Evolutionary conservation across 2,113 vertebrate genomes (phyloP), one percentile per base, ranked within the genome.

Genomic region (Terrapene triunguis): DNA sequence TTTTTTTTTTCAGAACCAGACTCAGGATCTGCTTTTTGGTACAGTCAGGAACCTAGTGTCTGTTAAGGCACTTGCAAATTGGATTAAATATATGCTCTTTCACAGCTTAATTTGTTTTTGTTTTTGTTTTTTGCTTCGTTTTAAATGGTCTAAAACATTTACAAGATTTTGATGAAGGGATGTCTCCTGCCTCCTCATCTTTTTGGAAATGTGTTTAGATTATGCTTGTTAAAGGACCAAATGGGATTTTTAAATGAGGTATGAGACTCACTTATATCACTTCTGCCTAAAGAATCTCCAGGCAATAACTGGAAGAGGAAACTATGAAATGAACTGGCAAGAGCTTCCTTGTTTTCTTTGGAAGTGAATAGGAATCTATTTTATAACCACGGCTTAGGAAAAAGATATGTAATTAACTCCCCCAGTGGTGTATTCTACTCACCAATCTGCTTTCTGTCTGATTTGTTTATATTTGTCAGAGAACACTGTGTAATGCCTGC

Each of bases 401-500:
- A 85, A 94, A 80, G 9, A 78, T 84, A 44, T 0, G 0, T 88
- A 81, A 85, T 89, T 79, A 65, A 51, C 94, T 91, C 27, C 91
- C 13, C 84, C 21, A 76, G 21, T 82, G 80, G 62, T 1, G 17
- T 89, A 22, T 83, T 94, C 90, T 96, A 69, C 80, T 95, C 55
- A 90, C 8, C 82, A 93, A 69, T 92, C 82, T 21, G 42, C 93
- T 93, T 95, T 97, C 82, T 80, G 22, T 59, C 21, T 87, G 57
- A 83, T 96, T 92, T 97, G 57, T 89, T 97, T 96, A 25, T 93
- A 55, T 92, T 94, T 96, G 82, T 90, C 59, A 95, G 80, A 95
- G 69, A 92, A 82, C 21, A 55, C 10, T 72, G 11, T 89, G 47
- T 94, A 92, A 92, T 93, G 53, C 55, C 80, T 91, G 35, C 80